phyloP scores from a whole-genome alignment of 2,797 vertebrate genomes.

The Buceros bicornis region DNA sequence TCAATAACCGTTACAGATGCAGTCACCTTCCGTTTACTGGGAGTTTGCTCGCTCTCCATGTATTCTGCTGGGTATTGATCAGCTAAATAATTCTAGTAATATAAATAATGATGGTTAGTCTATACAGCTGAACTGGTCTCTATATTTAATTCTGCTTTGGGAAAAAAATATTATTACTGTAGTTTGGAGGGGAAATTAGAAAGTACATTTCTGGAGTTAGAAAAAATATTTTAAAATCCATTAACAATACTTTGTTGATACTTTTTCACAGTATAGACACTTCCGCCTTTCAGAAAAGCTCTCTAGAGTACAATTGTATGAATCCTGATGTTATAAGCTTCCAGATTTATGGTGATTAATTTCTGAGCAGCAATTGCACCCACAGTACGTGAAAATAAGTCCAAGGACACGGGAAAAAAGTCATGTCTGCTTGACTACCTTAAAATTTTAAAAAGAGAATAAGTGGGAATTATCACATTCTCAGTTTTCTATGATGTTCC shows the following conservation, averaged over 20 bases:
- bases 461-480: background rate
- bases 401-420: background rate
- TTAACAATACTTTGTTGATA: background rate
- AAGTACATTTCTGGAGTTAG: background rate
- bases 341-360: background rate
- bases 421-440: background rate
- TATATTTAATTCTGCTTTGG: background rate
- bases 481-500: background rate
- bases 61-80: background rate
- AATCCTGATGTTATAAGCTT: background rate
- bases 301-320: background rate
- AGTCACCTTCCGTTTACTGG: background rate
- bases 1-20: background rate
- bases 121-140: background rate
- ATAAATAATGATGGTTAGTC: background rate
- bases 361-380: background rate
- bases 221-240: background rate
- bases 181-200: background rate
- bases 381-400: background rate
- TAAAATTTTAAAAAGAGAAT: background rate
- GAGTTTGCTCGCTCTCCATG: background rate
- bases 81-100: background rate
- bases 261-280: background rate
- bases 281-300: background rate
- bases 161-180: background rate